phyloP scores from a whole-genome alignment of 37 sponge, comb jelly and placozoan genomes.

The Mnemiopsis leidyi region DNA sequence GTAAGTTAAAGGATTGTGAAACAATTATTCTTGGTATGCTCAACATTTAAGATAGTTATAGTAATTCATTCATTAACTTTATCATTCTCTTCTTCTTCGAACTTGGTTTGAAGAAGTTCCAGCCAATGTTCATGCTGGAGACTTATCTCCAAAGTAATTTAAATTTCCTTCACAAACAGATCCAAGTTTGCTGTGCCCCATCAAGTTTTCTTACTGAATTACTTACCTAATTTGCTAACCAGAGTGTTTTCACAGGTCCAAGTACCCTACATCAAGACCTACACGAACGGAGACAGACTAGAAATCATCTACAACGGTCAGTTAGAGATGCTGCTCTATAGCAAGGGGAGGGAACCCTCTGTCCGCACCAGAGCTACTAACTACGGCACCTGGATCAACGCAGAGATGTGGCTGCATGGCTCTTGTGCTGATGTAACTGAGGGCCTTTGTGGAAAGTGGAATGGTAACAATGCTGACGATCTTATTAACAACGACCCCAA shows the following conservation, averaged over 20 bases:
- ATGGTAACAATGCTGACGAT: neutral
- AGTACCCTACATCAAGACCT: slow-evolving; percentile 11
- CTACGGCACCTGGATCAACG: neutral
- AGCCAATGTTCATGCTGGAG: no score
- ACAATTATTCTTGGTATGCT: no score
- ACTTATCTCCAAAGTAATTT: no score
- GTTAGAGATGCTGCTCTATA: neutral
- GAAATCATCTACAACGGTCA: slow-evolving; percentile 48
- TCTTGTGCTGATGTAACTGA: slow-evolving; percentile 23
- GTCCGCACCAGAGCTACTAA: slow-evolving; percentile 15
- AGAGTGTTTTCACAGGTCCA: neutral
- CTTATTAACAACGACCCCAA: neutral
- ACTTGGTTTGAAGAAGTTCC: no score
- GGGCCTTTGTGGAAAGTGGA: slow-evolving; percentile 13
- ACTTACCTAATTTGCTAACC: neutral
- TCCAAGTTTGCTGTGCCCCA: no score
- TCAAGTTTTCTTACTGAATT: no score
- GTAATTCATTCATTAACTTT: no score
- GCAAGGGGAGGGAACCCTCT: neutral
- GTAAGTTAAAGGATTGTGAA: neutral
- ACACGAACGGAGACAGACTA: slow-evolving; percentile 28
- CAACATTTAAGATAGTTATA: no score
- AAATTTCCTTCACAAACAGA: no score
- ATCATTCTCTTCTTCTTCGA: no score
- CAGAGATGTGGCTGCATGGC: slow-evolving; percentile 50